Percentiles rank a stretch among this genome's conserved stretches.
These are phyloP conservation scores for Acrossocheilus wenchowensis DNA, from an alignment of 2,797 vertebrate species.

Conservation along the genomic window DNA sequence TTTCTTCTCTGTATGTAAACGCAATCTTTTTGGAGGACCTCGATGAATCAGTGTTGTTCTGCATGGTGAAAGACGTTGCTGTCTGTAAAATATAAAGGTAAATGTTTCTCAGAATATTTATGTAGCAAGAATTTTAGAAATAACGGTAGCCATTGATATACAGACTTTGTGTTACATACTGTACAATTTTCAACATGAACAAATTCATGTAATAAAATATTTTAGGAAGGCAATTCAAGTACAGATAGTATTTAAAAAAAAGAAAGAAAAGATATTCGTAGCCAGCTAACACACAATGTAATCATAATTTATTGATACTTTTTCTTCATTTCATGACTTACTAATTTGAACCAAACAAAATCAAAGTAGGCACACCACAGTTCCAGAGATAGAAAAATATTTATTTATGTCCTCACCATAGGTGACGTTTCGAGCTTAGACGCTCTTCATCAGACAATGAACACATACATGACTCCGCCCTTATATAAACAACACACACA, in stretches of 20 bases:
- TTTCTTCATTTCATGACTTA: too few species aligned
- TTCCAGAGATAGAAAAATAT: too few species aligned
- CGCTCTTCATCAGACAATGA: too few species aligned
- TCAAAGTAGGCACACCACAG: too few species aligned
- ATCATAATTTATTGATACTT: too few species aligned
- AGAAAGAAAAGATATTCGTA: neutral
- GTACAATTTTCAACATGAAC: neutral
- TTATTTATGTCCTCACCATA: too few species aligned
- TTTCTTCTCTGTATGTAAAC: neutral
- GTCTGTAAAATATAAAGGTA: neutral
- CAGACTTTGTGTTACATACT: neutral
- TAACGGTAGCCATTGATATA: neutral
- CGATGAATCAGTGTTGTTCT: neutral
- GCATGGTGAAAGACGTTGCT: neutral
- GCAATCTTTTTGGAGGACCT: neutral
- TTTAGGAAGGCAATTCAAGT: neutral
- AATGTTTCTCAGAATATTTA: constrained; percentile 2
- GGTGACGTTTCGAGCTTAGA: too few species aligned
- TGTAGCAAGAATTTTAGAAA: neutral
- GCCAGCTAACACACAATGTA: too few species aligned
- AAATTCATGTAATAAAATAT: neutral
- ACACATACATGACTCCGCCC: too few species aligned
- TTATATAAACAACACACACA: too few species aligned
- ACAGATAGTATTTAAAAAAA: neutral
- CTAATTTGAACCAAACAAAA: too few species aligned